A percentile compares a stretch with the other conserved stretches of the same genome.
Conservation (phyloP, 2,797 vertebrate genomes). For the Spondyliosoma cantharus region DNA sequence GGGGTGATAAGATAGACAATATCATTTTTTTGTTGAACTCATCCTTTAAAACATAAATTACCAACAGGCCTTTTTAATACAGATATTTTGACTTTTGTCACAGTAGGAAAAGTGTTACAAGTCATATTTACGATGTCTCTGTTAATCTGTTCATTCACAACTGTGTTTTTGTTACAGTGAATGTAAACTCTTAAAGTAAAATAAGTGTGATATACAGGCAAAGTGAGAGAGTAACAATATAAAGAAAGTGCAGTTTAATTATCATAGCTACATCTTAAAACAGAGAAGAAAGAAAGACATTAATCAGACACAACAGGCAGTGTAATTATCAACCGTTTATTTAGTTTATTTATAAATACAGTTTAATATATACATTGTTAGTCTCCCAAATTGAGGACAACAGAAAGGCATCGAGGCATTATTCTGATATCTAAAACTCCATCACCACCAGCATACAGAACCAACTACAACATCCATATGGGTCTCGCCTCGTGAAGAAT, state of each 20-base stretch:
- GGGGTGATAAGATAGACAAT: too few species aligned
- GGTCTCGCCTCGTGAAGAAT: constrained; percentile 43
- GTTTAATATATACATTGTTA: constrained; percentile 82
- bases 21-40: too few species aligned
- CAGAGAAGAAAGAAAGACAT: constrained; percentile 10
- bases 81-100: not conserved
- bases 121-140: not conserved
- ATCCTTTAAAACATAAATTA: not conserved
- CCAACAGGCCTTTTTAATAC: not conserved
- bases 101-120: not conserved
- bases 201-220: not conserved
- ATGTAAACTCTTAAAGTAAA: not conserved
- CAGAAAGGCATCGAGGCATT: constrained; percentile 89
- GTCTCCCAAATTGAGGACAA: constrained; percentile 84
- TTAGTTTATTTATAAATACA: constrained; percentile 87
- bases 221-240: not conserved
- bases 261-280: not conserved
- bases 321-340: constrained; percentile 76
- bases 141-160: not conserved
- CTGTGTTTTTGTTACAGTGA: not conserved
- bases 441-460: constrained; percentile 67
- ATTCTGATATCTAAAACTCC: constrained; percentile 81
- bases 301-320: constrained; percentile 3
- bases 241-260: not conserved
- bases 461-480: constrained; percentile 68